Evolutionary conservation across 2,797 vertebrate species (phyloP).

Genomic region (Spinus pinus): DNA sequence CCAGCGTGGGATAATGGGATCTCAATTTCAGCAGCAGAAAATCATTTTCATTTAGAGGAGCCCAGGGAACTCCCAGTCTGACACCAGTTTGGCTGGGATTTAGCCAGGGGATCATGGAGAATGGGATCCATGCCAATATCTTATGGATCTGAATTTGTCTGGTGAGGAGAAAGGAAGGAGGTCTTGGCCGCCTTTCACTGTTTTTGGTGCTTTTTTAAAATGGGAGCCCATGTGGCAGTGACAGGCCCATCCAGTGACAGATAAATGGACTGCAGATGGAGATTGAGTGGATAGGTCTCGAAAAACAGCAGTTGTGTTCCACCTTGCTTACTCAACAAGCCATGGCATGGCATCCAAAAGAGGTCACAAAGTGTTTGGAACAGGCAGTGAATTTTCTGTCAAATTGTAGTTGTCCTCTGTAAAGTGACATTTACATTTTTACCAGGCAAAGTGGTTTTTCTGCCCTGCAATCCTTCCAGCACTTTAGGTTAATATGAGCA

Average conservation of each 20-base stretch:
- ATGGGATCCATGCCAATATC: neutral
- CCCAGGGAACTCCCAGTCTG: neutral
- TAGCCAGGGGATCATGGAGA: neutral
- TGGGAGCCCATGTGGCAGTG: neutral
- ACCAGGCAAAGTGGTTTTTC: slow-evolving; percentile 9
- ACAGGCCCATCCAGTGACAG: neutral
- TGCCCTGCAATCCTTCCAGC: neutral
- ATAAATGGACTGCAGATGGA: neutral
- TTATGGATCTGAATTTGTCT: neutral
- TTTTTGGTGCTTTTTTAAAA: neutral
- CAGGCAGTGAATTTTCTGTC: neutral
- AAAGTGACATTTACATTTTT: slow-evolving; percentile 21
- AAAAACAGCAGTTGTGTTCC: neutral
- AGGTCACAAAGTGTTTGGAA: neutral
- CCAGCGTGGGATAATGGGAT: neutral
- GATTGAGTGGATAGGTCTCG: neutral
- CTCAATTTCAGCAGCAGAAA: slow-evolving; percentile 6
- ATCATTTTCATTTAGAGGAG: neutral
- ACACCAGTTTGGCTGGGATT: neutral
- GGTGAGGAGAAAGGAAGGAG: neutral
- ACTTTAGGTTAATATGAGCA: slow-evolving; percentile 33
- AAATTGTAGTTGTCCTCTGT: neutral
- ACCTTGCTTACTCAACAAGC: neutral
- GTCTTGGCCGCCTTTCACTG: neutral
- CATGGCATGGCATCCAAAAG: neutral